Conservation (phyloP, 2,113 vertebrate species). For the Chlorocebus sabaeus region DNA sequence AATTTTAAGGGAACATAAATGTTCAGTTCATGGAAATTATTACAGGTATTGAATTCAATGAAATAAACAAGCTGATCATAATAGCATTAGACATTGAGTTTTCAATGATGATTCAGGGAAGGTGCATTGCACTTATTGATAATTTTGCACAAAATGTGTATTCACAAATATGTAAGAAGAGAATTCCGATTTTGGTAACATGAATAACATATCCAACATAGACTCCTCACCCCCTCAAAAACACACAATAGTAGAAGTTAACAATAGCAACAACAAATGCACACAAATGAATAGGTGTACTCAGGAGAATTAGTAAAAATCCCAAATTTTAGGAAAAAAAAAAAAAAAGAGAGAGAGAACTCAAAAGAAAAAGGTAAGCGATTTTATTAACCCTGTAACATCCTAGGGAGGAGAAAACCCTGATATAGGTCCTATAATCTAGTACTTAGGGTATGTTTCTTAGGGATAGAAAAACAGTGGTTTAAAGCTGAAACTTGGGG, state of each 20-base stretch:
- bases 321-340: not conserved
- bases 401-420: not conserved
- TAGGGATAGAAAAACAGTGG: not conserved
- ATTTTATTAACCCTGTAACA: not conserved
- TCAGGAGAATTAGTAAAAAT: not conserved
- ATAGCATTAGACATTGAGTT: not conserved
- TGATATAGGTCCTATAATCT: not conserved
- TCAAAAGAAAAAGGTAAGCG: not conserved
- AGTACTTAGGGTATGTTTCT: not conserved
- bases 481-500: not conserved
- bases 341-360: not conserved
- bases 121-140: not conserved
- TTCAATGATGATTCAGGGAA: not conserved
- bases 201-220: not conserved
- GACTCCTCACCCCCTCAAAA: not conserved
- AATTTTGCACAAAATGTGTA: not conserved
- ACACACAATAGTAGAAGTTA: not conserved
- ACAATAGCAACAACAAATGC: not conserved
- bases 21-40: not conserved
- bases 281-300: not conserved
- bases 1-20: not conserved
- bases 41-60: not conserved
- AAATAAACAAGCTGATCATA: not conserved
- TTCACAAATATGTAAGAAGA: not conserved
- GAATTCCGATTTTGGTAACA: not conserved